Base-by-base conservation (phyloP, 1,140 invertebrate species). In the Heliothis subflexa region DNA sequence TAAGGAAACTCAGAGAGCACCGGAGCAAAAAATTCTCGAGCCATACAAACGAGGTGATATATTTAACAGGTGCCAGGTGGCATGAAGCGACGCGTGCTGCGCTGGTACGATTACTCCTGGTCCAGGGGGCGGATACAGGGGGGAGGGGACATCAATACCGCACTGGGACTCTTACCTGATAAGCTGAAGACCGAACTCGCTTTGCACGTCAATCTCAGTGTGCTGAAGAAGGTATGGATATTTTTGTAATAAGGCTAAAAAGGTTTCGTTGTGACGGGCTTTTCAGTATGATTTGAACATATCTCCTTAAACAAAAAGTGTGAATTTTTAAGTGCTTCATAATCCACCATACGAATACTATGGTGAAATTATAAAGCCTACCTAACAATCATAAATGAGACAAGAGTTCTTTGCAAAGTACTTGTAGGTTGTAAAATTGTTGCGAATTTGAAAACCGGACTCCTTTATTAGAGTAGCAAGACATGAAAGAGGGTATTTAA, bases 81-180 rank as follows among this genome's bases (percentile, higher is more conserved):
- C 10, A 99, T 99, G 97, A 99, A 99, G 92, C 95, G 98, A 40
- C 95, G 99, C 25, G 98, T 99, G 7, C 96, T 99, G 18, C 96
- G 99, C 11, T 99, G 99, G 99, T 99, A 99, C 92, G 98, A 99
- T 93, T 99, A 99, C 92, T 99, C 98, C 2, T 99, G 98, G 98
- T 99, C 98, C 0, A 96, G 99, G 81, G 98, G 98, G n/a, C 95
- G 98, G 49, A 99, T 99, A 79, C 98, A 99, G 93, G 98, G 98
- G 13, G 98, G 98, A 16, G 98, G 98, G 28, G 98, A 99, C 92
- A 99, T 99, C 85, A 99, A 99, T 89, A 99, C 98, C 7, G 98
- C 98, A 1, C 95, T 99, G 55, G 98, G 98, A 3, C 95, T 99
- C 57, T 95, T 99, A 28, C 99, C 99, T 1, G 99, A 99, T 90